phyloP scores from a whole-genome alignment of 2,888 invertebrate genomes.

The Apotomis turbidana region DNA sequence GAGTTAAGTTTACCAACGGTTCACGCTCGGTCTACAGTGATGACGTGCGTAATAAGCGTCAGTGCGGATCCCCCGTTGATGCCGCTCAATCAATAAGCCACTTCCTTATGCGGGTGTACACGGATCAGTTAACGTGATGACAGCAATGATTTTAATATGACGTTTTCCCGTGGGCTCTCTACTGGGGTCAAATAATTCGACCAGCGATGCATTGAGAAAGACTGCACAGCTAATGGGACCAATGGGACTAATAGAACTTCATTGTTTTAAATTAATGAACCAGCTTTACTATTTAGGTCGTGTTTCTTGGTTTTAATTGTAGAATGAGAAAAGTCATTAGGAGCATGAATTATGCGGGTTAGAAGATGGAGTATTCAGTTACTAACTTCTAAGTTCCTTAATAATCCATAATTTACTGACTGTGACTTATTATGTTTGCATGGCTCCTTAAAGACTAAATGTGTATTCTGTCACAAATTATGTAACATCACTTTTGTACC shows the following conservation, averaged over 20 bases:
- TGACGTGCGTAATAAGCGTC: constrained; percentile 60
- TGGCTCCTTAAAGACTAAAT: no score
- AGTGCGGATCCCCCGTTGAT: constrained; percentile 61
- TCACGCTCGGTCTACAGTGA: constrained; percentile 42
- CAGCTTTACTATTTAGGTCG: constrained; percentile 35
- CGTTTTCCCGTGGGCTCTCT: constrained; percentile 75
- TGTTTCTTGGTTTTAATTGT: constrained; percentile 30
- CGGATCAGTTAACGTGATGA: constrained; percentile 74
- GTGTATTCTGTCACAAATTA: no score
- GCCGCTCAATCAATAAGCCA: constrained; percentile 72
- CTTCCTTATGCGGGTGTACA: constrained; percentile 80
- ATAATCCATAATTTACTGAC: no score
- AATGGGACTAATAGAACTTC: constrained; percentile 72
- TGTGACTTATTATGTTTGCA: no score
- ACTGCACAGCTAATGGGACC: constrained; percentile 67
- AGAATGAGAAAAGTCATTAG: constrained; percentile 25
- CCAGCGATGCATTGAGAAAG: constrained; percentile 57
- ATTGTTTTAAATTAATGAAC: constrained; percentile 56
- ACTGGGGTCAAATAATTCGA: constrained; percentile 76
- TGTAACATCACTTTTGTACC: no score
- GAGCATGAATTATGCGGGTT: constrained; percentile 31
- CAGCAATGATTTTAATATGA: constrained; percentile 70
- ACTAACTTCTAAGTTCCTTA: no score
- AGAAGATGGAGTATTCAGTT: not conserved
- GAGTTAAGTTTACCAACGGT: no score